Evolutionary conservation across 2,888 invertebrate genomes (phyloP).

Genomic region (Andrena haemorrhoa): DNA sequence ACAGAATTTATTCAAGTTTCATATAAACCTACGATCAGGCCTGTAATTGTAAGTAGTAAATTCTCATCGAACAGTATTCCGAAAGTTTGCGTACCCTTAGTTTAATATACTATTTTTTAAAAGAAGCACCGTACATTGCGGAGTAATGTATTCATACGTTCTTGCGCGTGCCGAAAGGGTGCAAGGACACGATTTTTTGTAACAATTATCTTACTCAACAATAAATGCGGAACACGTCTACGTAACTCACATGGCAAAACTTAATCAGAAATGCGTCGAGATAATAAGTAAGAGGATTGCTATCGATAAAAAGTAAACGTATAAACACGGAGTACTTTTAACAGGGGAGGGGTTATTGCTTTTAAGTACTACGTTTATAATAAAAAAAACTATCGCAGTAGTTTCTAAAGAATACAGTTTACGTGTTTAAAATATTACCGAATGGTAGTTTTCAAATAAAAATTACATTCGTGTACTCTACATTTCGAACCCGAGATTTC

Average conservation of each 20-base stretch:
- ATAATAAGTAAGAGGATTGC: constrained; percentile 31
- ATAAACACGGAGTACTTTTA: constrained; percentile 24
- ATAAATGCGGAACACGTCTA: constrained; percentile 49
- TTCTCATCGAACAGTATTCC: constrained; percentile 5
- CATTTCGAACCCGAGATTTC: too few relatives aligned
- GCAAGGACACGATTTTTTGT: constrained; percentile 54
- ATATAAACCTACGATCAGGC: constrained; percentile 22
- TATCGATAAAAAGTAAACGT: neutral
- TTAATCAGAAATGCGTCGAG: constrained; percentile 31
- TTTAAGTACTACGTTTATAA: constrained; percentile 9
- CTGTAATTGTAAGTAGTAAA: neutral
- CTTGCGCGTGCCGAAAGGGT: constrained; percentile 41
- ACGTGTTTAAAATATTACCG: constrained; percentile 10
- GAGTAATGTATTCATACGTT: constrained; percentile 41
- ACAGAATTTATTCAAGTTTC: constrained; percentile 20
- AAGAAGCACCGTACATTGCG: constrained; percentile 58
- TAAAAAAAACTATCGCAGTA: neutral
- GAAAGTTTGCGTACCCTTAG: constrained; percentile 27
- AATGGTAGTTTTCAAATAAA: neutral
- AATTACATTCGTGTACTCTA: too few relatives aligned
- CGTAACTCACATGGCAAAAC: constrained; percentile 42
- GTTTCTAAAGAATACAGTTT: constrained; percentile 12
- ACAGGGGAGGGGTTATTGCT: constrained; percentile 4
- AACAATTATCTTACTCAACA: constrained; percentile 49
- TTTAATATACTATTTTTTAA: constrained; percentile 21